A percentile compares a stretch with the other conserved stretches of the same genome.
Conservation (phyloP, 64 coral and sea anemone genomes). For the Montipora cactus region DNA sequence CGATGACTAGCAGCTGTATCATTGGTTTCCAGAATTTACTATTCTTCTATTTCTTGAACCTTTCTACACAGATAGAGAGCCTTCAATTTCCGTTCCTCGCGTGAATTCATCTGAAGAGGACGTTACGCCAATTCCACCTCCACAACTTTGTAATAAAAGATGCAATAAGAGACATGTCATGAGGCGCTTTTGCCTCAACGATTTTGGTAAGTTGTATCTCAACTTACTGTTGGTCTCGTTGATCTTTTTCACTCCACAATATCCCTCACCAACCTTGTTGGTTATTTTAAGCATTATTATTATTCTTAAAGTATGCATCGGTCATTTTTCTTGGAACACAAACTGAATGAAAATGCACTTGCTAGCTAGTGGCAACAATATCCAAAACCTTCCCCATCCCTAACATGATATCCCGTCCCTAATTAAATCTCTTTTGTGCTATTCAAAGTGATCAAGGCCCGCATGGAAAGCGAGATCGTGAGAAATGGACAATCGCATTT, state of each 20-base stretch:
- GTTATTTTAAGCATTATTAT: no score
- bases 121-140: not conserved
- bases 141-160: conserved; percentile 78
- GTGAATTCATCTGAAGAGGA: conserved; percentile 3
- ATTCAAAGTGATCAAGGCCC: conserved; percentile 87
- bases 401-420: no score
- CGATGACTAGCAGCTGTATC: not conserved
- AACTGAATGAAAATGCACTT: no score
- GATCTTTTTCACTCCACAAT: no score
- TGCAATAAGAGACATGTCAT: conserved; percentile 83
- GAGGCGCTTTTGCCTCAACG: conserved; percentile 82
- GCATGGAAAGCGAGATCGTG: conserved; percentile 68
- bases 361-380: no score
- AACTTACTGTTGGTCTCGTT: no score
- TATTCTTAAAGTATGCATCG: no score
- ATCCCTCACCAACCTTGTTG: no score
- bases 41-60: not conserved
- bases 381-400: no score
- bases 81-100: not conserved
- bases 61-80: not conserved
- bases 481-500: conserved; percentile 68
- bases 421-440: not conserved
- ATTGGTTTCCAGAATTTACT: not conserved
- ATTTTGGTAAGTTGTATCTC: conserved; percentile 66
- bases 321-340: no score